Conservation (phyloP, 1,140 invertebrate genomes). For the Drosophila pseudoobscura region DNA sequence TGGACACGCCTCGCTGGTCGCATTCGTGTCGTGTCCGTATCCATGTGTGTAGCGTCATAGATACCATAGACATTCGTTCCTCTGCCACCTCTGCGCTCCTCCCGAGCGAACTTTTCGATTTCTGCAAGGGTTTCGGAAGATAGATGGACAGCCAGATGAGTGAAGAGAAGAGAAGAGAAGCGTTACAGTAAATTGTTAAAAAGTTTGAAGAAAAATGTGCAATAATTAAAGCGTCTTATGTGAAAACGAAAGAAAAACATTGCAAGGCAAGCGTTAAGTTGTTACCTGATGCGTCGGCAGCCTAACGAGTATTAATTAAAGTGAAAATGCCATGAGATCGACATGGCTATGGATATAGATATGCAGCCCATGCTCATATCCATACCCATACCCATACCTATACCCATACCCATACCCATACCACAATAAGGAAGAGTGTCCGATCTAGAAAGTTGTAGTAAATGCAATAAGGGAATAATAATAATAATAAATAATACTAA, state of each 20-base stretch:
- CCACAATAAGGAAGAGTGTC: too few species aligned
- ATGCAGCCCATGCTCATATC: not conserved
- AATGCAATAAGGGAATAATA: too few species aligned
- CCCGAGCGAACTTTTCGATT: constrained; percentile 43
- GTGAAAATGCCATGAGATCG: constrained; percentile 48
- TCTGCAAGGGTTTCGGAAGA: constrained; percentile 31
- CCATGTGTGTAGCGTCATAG: constrained; percentile 21
- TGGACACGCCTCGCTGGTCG: constrained; percentile 49
- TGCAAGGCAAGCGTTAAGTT: constrained; percentile 50
- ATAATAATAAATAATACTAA: too few species aligned
- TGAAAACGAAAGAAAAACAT: constrained; percentile 18
- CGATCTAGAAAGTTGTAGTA: too few species aligned
- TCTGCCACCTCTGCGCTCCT: not conserved
- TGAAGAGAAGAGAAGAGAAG: not conserved
- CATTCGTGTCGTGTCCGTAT: constrained; percentile 49
- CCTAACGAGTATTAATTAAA: constrained; percentile 54
- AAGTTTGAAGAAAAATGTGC: constrained; percentile 42
- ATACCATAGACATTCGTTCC: constrained; percentile 15
- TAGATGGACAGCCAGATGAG: not conserved
- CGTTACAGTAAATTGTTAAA: constrained; percentile 17
- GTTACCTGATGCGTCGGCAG: constrained; percentile 47
- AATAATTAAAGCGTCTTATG: constrained; percentile 49
- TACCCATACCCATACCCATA: not conserved
- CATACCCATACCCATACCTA: not conserved
- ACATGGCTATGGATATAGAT: constrained; percentile 35